Evolutionary conservation across 2,888 invertebrate genomes (phyloP).

Genomic region (Augochlorella aurata): DNA sequence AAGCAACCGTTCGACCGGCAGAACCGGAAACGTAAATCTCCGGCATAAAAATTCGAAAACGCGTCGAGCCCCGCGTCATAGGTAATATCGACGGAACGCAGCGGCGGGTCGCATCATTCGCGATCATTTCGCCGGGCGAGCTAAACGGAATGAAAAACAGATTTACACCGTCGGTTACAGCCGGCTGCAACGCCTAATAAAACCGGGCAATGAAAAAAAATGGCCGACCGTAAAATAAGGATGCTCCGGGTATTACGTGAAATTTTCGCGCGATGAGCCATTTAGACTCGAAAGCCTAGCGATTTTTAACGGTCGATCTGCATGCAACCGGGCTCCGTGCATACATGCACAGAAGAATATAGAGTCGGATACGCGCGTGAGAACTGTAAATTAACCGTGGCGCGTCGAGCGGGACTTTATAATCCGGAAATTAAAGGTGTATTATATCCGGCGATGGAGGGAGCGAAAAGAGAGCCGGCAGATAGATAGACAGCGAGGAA

Average conservation of each 20-base stretch:
- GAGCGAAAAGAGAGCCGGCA: neutral
- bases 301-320: slow-evolving; percentile 28
- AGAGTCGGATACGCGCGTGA: slow-evolving; percentile 68
- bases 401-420: slow-evolving; percentile 77
- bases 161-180: slow-evolving; percentile 2
- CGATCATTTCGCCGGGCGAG: neutral
- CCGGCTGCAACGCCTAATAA: neutral
- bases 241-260: neutral
- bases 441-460: slow-evolving; percentile 74
- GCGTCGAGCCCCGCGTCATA: no score
- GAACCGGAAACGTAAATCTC: no score
- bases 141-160: slow-evolving; percentile 15
- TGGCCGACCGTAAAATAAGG: neutral
- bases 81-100: no score
- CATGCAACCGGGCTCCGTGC: neutral
- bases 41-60: no score
- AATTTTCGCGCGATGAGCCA: slow-evolving; percentile 29
- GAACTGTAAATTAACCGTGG: slow-evolving; percentile 76
- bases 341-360: neutral
- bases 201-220: slow-evolving; percentile 9
- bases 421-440: slow-evolving; percentile 81
- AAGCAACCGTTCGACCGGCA: no score
- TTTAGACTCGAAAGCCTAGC: slow-evolving; percentile 8
- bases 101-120: neutral
- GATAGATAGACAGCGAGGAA: neutral